Evolutionary conservation across 2,113 vertebrate genomes (phyloP).

Genomic region (Dicaeum eximium): DNA sequence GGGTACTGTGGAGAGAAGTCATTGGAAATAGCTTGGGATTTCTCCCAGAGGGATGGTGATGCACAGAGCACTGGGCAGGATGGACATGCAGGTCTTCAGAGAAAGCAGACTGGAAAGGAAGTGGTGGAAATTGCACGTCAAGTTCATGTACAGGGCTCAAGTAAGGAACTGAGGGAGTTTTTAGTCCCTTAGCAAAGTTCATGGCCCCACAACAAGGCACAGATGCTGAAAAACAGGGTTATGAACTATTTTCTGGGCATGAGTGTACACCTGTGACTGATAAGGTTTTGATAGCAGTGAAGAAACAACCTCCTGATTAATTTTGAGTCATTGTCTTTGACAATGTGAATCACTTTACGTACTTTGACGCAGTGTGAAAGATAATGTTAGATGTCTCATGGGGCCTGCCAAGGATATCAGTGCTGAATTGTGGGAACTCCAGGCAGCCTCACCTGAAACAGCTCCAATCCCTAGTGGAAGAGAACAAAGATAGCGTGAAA

Average conservation of each 20-base stretch:
- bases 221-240: not conserved
- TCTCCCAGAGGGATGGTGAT: not conserved
- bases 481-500: not conserved
- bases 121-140: fast-evolving
- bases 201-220: not conserved
- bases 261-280: not conserved
- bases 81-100: not conserved
- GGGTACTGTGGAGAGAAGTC: not conserved
- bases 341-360: not conserved
- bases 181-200: not conserved
- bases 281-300: not conserved
- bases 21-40: not conserved
- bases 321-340: not conserved
- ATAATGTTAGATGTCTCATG: not conserved
- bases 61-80: no score
- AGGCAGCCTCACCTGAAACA: not conserved
- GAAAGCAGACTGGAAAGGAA: not conserved
- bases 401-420: not conserved
- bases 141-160: not conserved
- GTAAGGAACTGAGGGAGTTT: not conserved
- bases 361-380: not conserved
- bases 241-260: not conserved
- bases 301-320: not conserved
- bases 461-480: not conserved
- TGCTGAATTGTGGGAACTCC: not conserved